Percentiles rank a stretch among this genome's conserved stretches.
These are phyloP conservation scores for Gymnothorax reevesii DNA, from an alignment of 2,797 vertebrate genomes.

Conservation along the genomic window DNA sequence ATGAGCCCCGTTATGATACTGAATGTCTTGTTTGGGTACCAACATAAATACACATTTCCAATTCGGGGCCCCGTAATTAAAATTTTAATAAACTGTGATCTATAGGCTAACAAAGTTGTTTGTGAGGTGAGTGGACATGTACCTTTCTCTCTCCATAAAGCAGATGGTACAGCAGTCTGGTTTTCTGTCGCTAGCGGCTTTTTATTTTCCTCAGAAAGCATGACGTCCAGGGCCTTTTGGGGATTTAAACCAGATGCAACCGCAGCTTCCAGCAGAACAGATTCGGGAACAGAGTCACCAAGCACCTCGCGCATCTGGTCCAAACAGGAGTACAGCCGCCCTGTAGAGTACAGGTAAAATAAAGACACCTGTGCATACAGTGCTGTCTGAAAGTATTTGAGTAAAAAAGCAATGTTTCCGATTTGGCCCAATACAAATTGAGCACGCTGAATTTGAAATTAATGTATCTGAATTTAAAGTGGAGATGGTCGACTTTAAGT, in stretches of 20 bases:
- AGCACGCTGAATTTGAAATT: too few species aligned
- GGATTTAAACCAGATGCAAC: constrained; percentile 84
- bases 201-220: constrained; percentile 80
- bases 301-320: constrained; percentile 92
- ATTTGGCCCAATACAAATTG: too few species aligned
- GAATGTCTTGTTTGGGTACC: too few species aligned
- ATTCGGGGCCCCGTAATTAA: too few species aligned
- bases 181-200: constrained; percentile 51
- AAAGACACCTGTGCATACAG: neutral
- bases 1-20: too few species aligned
- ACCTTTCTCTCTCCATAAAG: constrained; percentile 78
- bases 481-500: too few species aligned
- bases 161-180: constrained; percentile 56
- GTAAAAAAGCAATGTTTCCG: too few species aligned
- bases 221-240: constrained; percentile 83
- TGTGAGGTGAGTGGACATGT: constrained; percentile 43
- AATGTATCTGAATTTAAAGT: too few species aligned
- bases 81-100: too few species aligned
- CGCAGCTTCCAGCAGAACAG: constrained; percentile 81
- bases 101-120: neutral
- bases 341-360: constrained; percentile 63
- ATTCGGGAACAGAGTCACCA: constrained; percentile 84
- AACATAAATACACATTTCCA: too few species aligned
- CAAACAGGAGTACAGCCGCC: constrained; percentile 89
- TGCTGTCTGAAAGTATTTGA: too few species aligned